A percentile compares a stretch with the other conserved stretches of the same genome.
These are phyloP conservation scores for Decapterus maruadsi DNA, from an alignment of 2,797 vertebrate genomes.

Conservation along the genomic window DNA sequence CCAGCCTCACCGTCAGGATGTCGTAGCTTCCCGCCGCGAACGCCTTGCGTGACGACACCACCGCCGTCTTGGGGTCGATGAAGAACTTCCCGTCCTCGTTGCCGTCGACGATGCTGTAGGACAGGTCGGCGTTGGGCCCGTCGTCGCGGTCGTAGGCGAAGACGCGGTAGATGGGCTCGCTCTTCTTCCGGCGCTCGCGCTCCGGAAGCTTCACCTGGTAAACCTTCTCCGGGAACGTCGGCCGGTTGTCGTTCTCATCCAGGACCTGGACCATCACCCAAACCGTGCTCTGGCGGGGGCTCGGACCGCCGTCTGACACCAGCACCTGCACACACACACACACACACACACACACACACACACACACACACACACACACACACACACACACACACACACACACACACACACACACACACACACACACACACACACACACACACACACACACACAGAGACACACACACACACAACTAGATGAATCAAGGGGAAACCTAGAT, in stretches of 20 bases:
- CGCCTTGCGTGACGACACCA: conserved; percentile 94
- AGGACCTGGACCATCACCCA: conserved; percentile 95
- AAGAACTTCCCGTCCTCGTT: conserved; percentile 96
- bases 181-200: conserved; percentile 92
- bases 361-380: no score
- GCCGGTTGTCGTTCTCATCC: conserved; percentile 98
- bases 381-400: neutral
- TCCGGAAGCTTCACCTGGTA: conserved; percentile 96
- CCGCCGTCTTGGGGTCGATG: conserved; percentile 96
- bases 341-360: no score
- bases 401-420: conserved; percentile 5
- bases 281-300: conserved; percentile 90
- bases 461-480: no score
- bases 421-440: neutral
- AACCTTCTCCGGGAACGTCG: conserved; percentile 94
- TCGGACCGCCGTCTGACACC: conserved; percentile 90
- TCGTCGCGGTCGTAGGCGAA: conserved; percentile 95
- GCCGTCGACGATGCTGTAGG: conserved; percentile 94
- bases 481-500: no score
- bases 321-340: conserved; percentile 85
- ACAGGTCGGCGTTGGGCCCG: conserved; percentile 94
- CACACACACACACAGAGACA: no score
- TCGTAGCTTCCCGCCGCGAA: conserved; percentile 94
- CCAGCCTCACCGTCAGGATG: conserved; percentile 92
- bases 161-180: conserved; percentile 93